These are phyloP conservation scores for Apodemia hepburni DNA, from an alignment of 2,888 invertebrate species.

Conservation along the genomic window DNA sequence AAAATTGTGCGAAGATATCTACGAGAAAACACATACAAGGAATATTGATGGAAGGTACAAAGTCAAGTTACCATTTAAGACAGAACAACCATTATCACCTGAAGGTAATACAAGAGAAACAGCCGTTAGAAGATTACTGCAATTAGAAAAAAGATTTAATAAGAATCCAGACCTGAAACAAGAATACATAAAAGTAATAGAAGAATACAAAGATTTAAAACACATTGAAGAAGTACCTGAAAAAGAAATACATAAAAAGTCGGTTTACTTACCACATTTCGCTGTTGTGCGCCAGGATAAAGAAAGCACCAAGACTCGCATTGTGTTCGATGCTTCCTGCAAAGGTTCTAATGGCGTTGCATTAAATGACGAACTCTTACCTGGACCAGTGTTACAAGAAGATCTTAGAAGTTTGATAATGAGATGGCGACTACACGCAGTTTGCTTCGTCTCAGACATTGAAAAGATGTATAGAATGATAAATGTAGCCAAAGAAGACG, in stretches of 20 bases:
- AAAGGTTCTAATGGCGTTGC: slow-evolving; percentile 23
- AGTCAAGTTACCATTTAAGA: slow-evolving; percentile 29
- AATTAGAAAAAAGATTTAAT: slow-evolving; percentile 27
- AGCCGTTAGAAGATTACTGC: slow-evolving; percentile 28
- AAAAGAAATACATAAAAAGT: slow-evolving; percentile 13
- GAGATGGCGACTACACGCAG: slow-evolving; percentile 32
- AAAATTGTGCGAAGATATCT: background rate
- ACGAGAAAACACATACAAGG: slow-evolving; percentile 15
- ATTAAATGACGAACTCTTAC: slow-evolving; percentile 33
- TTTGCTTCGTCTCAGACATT: slow-evolving; percentile 34
- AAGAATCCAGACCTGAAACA: slow-evolving; percentile 21
- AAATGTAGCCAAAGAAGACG: slow-evolving; percentile 29
- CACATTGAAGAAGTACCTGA: slow-evolving; percentile 26
- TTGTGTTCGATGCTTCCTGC: slow-evolving; percentile 34
- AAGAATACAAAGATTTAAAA: slow-evolving; percentile 30
- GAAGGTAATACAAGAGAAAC: slow-evolving; percentile 30
- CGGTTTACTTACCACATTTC: slow-evolving; percentile 34
- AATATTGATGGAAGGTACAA: slow-evolving; percentile 28
- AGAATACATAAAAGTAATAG: slow-evolving; percentile 29
- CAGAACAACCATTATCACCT: slow-evolving; percentile 16
- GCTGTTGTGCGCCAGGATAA: slow-evolving; percentile 33
- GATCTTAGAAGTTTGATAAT: slow-evolving; percentile 33
- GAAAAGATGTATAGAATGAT: slow-evolving; percentile 39
- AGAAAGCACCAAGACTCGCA: slow-evolving; percentile 32
- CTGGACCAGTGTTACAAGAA: slow-evolving; percentile 34